Evolutionary conservation across 2,113 vertebrate genomes (phyloP).

Genomic region (Ariopsis seemanni): DNA sequence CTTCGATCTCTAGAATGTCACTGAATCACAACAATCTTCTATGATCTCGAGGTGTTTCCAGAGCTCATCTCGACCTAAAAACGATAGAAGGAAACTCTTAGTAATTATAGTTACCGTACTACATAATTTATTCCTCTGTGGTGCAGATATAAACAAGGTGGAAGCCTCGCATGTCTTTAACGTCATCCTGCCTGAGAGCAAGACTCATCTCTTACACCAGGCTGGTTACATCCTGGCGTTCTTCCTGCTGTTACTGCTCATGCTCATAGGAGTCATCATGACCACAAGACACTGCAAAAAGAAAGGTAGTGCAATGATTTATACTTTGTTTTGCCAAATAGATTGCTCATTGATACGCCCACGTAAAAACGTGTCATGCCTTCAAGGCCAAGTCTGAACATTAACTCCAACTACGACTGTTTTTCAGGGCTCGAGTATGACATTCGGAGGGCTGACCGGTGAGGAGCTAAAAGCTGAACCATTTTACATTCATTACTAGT

Average conservation of each 20-base stretch:
- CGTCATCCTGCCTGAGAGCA: slow-evolving; percentile 86
- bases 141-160: slow-evolving; percentile 72
- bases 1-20: background rate
- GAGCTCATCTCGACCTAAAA: background rate
- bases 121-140: background rate
- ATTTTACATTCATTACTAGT: background rate
- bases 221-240: slow-evolving; percentile 89
- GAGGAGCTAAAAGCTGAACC: slow-evolving; percentile 37
- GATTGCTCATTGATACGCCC: background rate
- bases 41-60: background rate
- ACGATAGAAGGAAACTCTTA: background rate
- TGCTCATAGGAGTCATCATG: slow-evolving; percentile 77
- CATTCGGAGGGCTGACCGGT: slow-evolving; percentile 62
- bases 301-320: slow-evolving; percentile 72
- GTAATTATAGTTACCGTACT: background rate
- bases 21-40: background rate
- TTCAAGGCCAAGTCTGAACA: background rate
- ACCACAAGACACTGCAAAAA: slow-evolving; percentile 78
- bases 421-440: slow-evolving; percentile 69
- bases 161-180: slow-evolving; percentile 82
- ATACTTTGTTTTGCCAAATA: background rate
- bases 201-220: slow-evolving; percentile 86
- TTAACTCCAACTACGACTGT: background rate
- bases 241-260: slow-evolving; percentile 81
- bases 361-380: background rate